phyloP scores from a whole-genome alignment of 2,113 vertebrate species.

The Pipa parva region DNA sequence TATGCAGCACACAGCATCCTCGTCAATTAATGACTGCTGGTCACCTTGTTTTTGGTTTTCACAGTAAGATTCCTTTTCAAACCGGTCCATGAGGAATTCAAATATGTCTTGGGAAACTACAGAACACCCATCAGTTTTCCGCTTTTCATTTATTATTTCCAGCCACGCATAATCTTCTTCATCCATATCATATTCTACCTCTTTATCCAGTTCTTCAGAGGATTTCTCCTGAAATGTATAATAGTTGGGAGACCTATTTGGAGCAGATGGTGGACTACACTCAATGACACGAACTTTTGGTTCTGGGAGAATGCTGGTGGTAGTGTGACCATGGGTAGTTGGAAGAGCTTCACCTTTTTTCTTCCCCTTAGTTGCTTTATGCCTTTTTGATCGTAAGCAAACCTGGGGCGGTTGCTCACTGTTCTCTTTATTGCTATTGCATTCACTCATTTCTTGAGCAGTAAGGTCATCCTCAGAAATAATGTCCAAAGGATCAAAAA shows the following conservation, averaged over 20 bases:
- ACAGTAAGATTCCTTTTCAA: conserved; percentile 89
- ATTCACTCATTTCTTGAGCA: conserved; percentile 91
- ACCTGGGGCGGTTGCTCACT: conserved; percentile 78
- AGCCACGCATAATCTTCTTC: conserved; percentile 96
- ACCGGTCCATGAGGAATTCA: conserved; percentile 93
- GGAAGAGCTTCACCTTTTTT: conserved; percentile 79
- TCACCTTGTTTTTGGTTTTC: conserved; percentile 86
- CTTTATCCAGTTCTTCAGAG: conserved; percentile 87
- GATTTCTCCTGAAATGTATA: conserved; percentile 88
- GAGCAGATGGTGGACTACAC: conserved; percentile 87
- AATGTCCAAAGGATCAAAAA: conserved; percentile 87
- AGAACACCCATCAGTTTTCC: conserved; percentile 79
- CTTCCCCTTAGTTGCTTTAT: conserved; percentile 80
- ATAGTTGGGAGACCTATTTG: conserved; percentile 72
- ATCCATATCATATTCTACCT: conserved; percentile 98
- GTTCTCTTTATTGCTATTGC: conserved; percentile 96
- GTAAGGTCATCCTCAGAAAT: conserved; percentile 86
- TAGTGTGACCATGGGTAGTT: conserved; percentile 58
- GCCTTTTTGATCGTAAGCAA: conserved; percentile 74
- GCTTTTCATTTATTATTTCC: conserved; percentile 88
- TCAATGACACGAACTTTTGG: conserved; percentile 88
- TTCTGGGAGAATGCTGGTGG: conserved; percentile 68
- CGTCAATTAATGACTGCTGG: conserved; percentile 80
- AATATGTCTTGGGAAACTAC: conserved; percentile 90
- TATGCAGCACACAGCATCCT: conserved; percentile 93